A percentile compares a stretch with the other conserved stretches of the same genome.
Evolutionary conservation across 2,888 invertebrate genomes (phyloP).

Genomic region (Mylabris sibirica): DNA sequence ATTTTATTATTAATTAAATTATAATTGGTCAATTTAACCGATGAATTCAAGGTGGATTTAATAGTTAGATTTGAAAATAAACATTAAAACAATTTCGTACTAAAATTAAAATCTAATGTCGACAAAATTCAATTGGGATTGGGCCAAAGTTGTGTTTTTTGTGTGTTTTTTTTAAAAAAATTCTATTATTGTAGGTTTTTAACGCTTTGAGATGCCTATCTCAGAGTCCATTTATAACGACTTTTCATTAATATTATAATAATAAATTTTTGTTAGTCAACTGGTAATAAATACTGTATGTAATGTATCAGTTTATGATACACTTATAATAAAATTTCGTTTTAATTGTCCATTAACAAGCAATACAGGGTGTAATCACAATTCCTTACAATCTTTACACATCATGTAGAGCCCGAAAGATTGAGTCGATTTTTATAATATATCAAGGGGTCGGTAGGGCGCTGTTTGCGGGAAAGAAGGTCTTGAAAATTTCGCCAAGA

Average conservation of each 20-base stretch:
- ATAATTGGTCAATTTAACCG: background rate
- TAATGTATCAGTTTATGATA: background rate
- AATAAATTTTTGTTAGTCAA: background rate
- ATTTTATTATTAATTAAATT: background rate
- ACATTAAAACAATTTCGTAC: background rate
- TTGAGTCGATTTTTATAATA: too few species aligned
- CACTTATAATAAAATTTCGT: conserved; percentile 3
- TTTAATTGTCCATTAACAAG: conserved; percentile 15
- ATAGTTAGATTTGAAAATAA: background rate
- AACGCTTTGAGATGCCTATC: background rate
- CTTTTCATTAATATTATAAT: background rate
- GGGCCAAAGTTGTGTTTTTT: background rate
- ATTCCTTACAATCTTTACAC: too few species aligned
- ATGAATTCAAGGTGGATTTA: background rate
- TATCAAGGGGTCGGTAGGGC: too few species aligned
- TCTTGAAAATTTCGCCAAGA: too few species aligned
- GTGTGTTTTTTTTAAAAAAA: background rate
- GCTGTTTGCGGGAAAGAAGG: too few species aligned
- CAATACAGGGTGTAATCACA: too few species aligned
- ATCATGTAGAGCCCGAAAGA: too few species aligned
- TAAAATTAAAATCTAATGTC: conserved; percentile 11
- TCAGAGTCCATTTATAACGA: too few species aligned
- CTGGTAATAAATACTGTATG: background rate
- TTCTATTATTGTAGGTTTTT: background rate
- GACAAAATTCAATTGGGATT: background rate